Evolutionary conservation across 2,113 vertebrate genomes (phyloP).

Genomic region (Solea solea): DNA sequence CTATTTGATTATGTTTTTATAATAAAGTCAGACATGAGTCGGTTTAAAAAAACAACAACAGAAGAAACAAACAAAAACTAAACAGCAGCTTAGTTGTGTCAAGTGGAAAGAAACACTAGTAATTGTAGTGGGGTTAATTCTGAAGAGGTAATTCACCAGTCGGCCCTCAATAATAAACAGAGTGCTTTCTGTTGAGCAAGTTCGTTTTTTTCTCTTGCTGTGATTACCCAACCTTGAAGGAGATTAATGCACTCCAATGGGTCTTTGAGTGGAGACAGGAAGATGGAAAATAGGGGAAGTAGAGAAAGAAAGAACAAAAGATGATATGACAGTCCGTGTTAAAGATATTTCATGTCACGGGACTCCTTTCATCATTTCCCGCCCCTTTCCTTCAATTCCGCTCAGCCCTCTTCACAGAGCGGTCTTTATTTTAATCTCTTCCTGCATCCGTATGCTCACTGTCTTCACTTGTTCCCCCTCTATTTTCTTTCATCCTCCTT

Average conservation of each 20-base stretch:
- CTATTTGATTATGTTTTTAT: slow-evolving; percentile 3
- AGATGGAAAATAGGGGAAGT: slow-evolving; percentile 17
- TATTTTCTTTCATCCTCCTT: slow-evolving; percentile 9
- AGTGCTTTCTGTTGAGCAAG: slow-evolving; percentile 49
- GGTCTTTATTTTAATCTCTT: slow-evolving; percentile 40
- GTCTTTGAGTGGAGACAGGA: slow-evolving; percentile 38
- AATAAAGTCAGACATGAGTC: no score
- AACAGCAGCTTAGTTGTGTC: background rate
- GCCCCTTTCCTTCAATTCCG: slow-evolving; percentile 25
- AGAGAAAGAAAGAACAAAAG: slow-evolving; percentile 24
- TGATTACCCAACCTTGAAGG: slow-evolving; percentile 72
- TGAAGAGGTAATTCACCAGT: slow-evolving; percentile 61
- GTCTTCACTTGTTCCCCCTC: slow-evolving; percentile 14
- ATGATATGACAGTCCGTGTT: slow-evolving; percentile 54
- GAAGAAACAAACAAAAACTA: background rate
- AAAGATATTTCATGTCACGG: slow-evolving; percentile 60
- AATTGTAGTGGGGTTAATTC: slow-evolving; percentile 62
- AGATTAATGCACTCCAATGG: slow-evolving; percentile 61
- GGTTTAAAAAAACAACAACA: no score
- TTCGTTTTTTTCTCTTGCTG: slow-evolving; percentile 14
- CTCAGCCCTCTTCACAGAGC: slow-evolving; percentile 35
- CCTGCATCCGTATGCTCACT: slow-evolving; percentile 31
- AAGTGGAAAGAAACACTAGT: slow-evolving; percentile 23
- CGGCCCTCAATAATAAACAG: slow-evolving; percentile 46
- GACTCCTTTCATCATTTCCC: slow-evolving; percentile 43